Evolutionary conservation across 2,113 vertebrate species (phyloP).

Genomic region (Oncorhynchus gorbuscha): DNA sequence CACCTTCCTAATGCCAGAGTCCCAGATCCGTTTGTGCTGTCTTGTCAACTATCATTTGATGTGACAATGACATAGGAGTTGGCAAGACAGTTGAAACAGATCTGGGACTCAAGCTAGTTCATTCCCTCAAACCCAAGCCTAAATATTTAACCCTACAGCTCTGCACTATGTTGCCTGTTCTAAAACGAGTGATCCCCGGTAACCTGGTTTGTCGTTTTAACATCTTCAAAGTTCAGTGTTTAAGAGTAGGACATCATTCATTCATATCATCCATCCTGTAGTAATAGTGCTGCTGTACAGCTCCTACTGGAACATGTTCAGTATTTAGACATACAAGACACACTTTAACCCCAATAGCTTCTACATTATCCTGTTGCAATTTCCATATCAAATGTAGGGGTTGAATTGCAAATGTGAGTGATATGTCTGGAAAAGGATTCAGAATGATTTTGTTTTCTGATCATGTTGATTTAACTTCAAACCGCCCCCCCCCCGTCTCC

Average conservation of each 20-base stretch:
- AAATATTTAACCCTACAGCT: conserved; percentile 21
- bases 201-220: conserved; percentile 29
- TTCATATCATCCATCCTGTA: not conserved
- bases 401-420: not conserved
- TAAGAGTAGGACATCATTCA: conserved; percentile 6
- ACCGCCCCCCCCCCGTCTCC: no score
- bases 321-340: no score
- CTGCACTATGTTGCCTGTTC: conserved; percentile 14
- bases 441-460: no score
- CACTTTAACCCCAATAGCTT: no score
- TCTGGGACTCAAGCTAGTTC: not conserved
- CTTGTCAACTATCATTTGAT: not conserved
- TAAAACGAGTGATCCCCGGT: conserved; percentile 14
- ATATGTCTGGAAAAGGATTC: not conserved
- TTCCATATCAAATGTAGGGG: conserved; percentile 16
- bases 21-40: conserved; percentile 4
- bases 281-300: no score
- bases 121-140: conserved; percentile 12
- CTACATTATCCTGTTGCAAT: not conserved
- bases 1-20: conserved; percentile 1
- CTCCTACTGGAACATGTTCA: no score
- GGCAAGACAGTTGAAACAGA: not conserved
- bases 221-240: not conserved
- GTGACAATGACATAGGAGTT: not conserved
- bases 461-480: no score